Evolutionary conservation across 2,888 invertebrate genomes (phyloP).

Genomic region (Drosophila borborema): DNA sequence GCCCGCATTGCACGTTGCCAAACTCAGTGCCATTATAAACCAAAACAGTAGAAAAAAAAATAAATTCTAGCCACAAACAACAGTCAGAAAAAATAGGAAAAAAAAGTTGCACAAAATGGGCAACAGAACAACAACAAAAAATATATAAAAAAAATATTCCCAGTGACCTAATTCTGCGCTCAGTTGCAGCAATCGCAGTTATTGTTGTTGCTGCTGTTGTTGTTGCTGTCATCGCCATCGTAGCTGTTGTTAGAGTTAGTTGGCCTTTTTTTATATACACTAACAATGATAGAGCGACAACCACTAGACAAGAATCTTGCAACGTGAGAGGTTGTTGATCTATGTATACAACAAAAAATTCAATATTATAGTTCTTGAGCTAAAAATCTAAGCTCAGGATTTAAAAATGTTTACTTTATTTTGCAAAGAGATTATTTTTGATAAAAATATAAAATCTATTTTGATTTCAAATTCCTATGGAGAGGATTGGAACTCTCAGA

Average conservation of each 20-base stretch:
- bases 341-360: neutral
- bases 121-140: slow-evolving; percentile 46
- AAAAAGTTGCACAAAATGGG: slow-evolving; percentile 64
- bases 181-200: slow-evolving; percentile 63
- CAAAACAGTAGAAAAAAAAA: slow-evolving; percentile 51
- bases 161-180: slow-evolving; percentile 75
- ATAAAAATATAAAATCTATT: neutral
- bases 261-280: slow-evolving; percentile 62
- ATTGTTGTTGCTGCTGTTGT: slow-evolving; percentile 48
- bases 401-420: neutral
- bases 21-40: slow-evolving; percentile 34
- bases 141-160: slow-evolving; percentile 62
- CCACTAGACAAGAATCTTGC: neutral
- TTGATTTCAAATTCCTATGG: neutral
- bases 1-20: slow-evolving; percentile 38
- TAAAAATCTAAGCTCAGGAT: neutral
- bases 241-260: slow-evolving; percentile 72
- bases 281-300: neutral
- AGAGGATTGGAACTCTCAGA: too few species aligned
- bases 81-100: slow-evolving; percentile 34
- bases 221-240: slow-evolving; percentile 55
- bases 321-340: too few species aligned
- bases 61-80: slow-evolving; percentile 71
- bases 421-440: neutral
- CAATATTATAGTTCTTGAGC: neutral